Percentiles rank a stretch among this genome's conserved stretches.
Conservation (phyloP, 2,797 vertebrate species). For the Sylvilagus floridanus region DNA sequence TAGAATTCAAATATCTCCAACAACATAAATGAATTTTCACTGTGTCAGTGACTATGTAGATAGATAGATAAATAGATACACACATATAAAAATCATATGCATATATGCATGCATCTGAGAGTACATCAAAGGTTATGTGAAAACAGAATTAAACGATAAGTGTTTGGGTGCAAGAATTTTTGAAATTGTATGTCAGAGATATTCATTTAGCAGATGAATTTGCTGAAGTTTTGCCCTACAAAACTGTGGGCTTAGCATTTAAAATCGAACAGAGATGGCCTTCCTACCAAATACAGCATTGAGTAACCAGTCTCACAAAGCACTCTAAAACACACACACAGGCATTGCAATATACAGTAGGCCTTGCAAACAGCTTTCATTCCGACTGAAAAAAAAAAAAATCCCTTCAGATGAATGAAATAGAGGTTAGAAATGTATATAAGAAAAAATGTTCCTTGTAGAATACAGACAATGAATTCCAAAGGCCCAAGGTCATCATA, state of each 20-base stretch:
- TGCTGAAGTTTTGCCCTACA: background rate
- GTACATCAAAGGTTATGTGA: too few species aligned
- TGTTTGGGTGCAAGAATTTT: too few species aligned
- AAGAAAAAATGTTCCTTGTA: background rate
- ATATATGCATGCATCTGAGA: accelerated
- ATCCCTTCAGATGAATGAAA: slow-evolving; percentile 41
- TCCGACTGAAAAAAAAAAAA: background rate
- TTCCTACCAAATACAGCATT: background rate
- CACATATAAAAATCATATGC: background rate
- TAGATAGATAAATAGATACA: too few species aligned
- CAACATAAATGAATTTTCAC: background rate
- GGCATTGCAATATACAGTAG: background rate
- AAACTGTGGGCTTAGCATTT: background rate
- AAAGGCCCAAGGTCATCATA: slow-evolving; percentile 23
- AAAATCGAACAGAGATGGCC: background rate
- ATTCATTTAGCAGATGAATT: background rate
- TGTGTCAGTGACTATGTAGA: background rate
- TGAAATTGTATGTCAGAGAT: background rate
- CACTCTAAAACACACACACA: background rate
- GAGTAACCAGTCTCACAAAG: background rate
- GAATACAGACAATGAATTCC: slow-evolving; percentile 40
- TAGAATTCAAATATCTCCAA: slow-evolving; percentile 10
- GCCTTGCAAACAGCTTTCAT: slow-evolving; percentile 1
- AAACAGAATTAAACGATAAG: too few species aligned
- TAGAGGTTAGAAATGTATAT: background rate